These are phyloP conservation scores for Tichodroma muraria DNA, from an alignment of 2,113 vertebrate species.

Conservation along the genomic window DNA sequence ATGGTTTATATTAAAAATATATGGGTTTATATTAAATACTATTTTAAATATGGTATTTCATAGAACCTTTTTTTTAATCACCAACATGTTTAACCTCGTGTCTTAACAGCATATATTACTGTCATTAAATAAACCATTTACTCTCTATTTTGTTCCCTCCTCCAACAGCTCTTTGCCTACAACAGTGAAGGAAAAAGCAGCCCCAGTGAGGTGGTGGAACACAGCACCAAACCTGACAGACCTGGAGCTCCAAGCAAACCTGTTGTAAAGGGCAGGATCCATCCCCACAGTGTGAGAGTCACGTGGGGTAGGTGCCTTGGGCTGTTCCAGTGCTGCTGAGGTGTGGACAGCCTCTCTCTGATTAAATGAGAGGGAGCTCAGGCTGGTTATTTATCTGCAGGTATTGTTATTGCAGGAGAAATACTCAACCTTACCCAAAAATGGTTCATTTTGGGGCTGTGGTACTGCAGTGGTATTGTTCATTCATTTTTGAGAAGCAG, in stretches of 20 bases:
- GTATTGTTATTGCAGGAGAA: neutral
- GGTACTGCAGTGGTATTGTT: neutral
- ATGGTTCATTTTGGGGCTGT: neutral
- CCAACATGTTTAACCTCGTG: neutral
- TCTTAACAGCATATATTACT: neutral
- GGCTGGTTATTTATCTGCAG: neutral
- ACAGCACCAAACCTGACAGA: conserved; percentile 71
- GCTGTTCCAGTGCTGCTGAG: neutral
- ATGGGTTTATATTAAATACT: too few relatives aligned
- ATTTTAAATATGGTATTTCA: too few relatives aligned
- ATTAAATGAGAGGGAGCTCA: neutral
- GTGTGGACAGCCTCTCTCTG: neutral
- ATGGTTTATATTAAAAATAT: too few relatives aligned
- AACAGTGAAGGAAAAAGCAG: conserved; percentile 76
- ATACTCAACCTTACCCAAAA: too few relatives aligned
- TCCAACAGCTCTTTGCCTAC: conserved; percentile 71
- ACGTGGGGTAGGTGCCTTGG: conserved; percentile 68
- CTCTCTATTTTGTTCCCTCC: neutral
- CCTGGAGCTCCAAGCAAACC: conserved; percentile 72
- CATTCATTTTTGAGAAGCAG: neutral
- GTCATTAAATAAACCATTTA: neutral
- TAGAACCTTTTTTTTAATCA: too few relatives aligned
- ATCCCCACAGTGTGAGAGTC: conserved; percentile 68
- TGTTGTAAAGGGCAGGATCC: conserved; percentile 66
- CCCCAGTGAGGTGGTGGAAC: conserved; percentile 73